Evolutionary conservation across 2,113 vertebrate species (phyloP).

Genomic region (Leuciscus idus): DNA sequence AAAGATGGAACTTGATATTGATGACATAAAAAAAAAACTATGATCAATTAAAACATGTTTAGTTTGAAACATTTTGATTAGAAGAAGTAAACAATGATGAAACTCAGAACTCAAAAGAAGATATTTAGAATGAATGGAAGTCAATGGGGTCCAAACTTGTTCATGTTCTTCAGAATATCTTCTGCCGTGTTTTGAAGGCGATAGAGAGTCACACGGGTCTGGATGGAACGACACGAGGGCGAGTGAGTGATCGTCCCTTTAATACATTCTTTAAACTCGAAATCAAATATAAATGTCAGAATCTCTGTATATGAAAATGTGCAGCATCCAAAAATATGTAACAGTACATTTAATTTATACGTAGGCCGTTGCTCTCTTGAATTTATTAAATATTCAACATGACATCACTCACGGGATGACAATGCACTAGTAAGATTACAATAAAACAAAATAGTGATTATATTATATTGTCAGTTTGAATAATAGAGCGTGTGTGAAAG

Average conservation of each 20-base stretch:
- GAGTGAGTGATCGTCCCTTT: background rate
- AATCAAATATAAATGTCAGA: background rate
- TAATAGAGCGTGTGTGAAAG: slow-evolving; percentile 18
- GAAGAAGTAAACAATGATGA: background rate
- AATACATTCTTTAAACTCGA: background rate
- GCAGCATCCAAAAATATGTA: background rate
- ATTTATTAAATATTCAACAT: slow-evolving; percentile 23
- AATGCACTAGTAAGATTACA: slow-evolving; percentile 22
- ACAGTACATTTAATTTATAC: background rate
- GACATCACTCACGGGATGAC: slow-evolving; percentile 16
- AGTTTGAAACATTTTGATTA: background rate
- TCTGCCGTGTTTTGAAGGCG: background rate
- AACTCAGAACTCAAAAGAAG: background rate
- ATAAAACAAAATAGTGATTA: slow-evolving; percentile 29
- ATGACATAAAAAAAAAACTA: background rate
- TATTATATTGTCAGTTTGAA: slow-evolving; percentile 32
- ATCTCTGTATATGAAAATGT: background rate
- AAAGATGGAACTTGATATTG: background rate
- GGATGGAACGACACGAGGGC: background rate
- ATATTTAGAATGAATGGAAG: background rate
- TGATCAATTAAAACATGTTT: background rate
- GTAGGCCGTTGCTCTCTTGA: slow-evolving; percentile 1
- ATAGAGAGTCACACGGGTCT: background rate
- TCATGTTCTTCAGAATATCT: background rate
- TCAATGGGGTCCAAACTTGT: background rate